Evolutionary conservation across 2,797 vertebrate genomes (phyloP).

Genomic region (Dermochelys coriacea): DNA sequence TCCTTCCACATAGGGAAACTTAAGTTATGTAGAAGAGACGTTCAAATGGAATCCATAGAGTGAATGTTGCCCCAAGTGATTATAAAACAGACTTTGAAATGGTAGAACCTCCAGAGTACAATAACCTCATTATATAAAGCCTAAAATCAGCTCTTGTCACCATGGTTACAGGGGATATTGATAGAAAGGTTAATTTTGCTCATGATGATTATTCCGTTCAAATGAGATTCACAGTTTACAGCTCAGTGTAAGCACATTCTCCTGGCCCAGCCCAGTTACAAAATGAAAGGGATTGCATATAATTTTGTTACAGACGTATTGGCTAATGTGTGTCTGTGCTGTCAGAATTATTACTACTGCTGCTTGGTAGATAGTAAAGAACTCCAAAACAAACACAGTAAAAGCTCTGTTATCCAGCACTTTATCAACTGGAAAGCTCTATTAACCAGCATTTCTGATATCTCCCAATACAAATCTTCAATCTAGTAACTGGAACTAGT

Average conservation of each 20-base stretch:
- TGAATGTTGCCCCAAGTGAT: rapidly evolving
- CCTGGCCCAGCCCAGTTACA: not conserved
- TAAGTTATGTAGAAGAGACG: not conserved
- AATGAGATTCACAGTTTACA: not conserved
- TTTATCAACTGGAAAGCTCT: no score
- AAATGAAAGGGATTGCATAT: rapidly evolving
- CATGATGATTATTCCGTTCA: not conserved
- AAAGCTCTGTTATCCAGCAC: no score
- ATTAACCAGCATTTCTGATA: no score
- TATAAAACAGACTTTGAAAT: not conserved
- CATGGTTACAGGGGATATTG: conserved; percentile 29
- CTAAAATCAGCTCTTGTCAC: not conserved
- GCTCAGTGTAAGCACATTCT: not conserved
- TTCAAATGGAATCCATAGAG: rapidly evolving
- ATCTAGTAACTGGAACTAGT: no score
- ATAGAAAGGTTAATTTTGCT: not conserved
- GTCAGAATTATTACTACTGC: not conserved
- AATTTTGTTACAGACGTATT: not conserved
- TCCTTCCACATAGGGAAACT: not conserved
- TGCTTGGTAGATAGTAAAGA: not conserved
- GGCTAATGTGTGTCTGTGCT: rapidly evolving
- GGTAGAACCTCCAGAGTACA: not conserved
- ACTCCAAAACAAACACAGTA: not conserved
- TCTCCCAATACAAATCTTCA: no score
- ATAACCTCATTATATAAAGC: not conserved